phyloP scores from a whole-genome alignment of 1,140 invertebrate genomes.

The Bombus ignitus region DNA sequence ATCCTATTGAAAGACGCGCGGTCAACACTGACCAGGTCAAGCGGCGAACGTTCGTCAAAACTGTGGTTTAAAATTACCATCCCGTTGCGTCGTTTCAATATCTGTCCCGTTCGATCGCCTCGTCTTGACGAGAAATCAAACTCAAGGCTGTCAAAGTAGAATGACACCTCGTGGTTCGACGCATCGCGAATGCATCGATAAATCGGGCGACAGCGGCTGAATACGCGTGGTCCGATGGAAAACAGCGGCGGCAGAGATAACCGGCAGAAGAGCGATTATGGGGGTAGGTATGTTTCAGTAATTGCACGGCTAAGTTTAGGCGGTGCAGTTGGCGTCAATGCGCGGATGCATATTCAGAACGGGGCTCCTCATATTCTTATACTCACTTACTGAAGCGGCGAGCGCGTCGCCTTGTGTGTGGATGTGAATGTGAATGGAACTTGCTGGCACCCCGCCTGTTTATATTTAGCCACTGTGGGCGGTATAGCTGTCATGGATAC shows the following conservation, averaged over 20 bases:
- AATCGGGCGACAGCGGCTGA: background rate
- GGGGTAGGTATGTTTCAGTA: slow-evolving; percentile 79
- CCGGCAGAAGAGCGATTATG: slow-evolving; percentile 70
- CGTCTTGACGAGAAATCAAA: background rate
- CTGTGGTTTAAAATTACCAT: too few relatives aligned
- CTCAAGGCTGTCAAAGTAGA: background rate
- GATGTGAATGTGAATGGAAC: slow-evolving; percentile 81
- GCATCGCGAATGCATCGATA: background rate
- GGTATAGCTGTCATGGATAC: slow-evolving; percentile 83
- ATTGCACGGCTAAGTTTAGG: slow-evolving; percentile 82
- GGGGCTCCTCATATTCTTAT: slow-evolving; percentile 79
- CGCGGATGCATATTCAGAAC: slow-evolving; percentile 82
- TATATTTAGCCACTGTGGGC: slow-evolving; percentile 83
- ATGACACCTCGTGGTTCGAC: background rate
- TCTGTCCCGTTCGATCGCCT: too few relatives aligned
- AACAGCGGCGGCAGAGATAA: slow-evolving; percentile 52
- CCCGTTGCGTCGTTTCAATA: too few relatives aligned
- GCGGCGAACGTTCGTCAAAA: too few relatives aligned
- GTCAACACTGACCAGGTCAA: too few relatives aligned
- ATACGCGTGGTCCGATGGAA: slow-evolving; percentile 1
- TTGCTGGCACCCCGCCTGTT: slow-evolving; percentile 82
- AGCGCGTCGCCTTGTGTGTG: slow-evolving; percentile 44
- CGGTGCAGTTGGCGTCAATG: slow-evolving; percentile 82
- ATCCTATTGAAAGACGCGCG: too few relatives aligned
- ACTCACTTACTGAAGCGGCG: slow-evolving; percentile 69